phyloP scores from a whole-genome alignment of 2,113 vertebrate species.

The Leptocoma aspasia region DNA sequence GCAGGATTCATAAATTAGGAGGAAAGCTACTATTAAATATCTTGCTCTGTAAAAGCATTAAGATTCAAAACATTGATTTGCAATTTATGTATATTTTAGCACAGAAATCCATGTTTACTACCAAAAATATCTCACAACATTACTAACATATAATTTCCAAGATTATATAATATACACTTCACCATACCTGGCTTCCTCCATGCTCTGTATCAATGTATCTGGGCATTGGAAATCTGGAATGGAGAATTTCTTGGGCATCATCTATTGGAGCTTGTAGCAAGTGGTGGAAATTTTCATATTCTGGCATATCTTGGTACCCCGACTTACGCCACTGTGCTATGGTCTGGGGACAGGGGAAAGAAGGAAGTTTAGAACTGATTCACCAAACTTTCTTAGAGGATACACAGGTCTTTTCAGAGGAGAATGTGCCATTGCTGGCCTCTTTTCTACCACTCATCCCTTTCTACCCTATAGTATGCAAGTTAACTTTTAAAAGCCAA shows the following conservation, averaged over 20 bases:
- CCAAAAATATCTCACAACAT: not conserved
- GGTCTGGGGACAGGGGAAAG: slow-evolving; percentile 77
- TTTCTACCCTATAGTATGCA: not conserved
- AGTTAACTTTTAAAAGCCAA: not conserved
- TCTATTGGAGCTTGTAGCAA: slow-evolving; percentile 93
- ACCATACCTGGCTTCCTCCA: slow-evolving; percentile 92
- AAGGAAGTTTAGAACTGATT: not conserved
- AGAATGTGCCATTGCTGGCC: not conserved
- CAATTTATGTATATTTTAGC: not conserved
- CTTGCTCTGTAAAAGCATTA: not conserved
- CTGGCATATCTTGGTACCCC: slow-evolving; percentile 93
- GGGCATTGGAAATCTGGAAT: slow-evolving; percentile 95
- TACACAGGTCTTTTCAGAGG: not conserved
- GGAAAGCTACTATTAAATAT: not conserved
- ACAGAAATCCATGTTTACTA: not conserved
- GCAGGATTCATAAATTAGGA: not conserved
- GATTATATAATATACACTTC: not conserved
- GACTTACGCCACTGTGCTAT: slow-evolving; percentile 97
- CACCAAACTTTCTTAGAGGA: not conserved
- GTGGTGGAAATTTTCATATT: slow-evolving; percentile 94
- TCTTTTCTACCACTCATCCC: not conserved
- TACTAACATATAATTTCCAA: not conserved
- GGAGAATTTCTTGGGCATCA: slow-evolving; percentile 95
- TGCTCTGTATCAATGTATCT: slow-evolving; percentile 97
- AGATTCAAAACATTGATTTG: not conserved